Evolutionary conservation across 2,113 vertebrate species (phyloP).

Genomic region (Plestiodon gilberti): DNA sequence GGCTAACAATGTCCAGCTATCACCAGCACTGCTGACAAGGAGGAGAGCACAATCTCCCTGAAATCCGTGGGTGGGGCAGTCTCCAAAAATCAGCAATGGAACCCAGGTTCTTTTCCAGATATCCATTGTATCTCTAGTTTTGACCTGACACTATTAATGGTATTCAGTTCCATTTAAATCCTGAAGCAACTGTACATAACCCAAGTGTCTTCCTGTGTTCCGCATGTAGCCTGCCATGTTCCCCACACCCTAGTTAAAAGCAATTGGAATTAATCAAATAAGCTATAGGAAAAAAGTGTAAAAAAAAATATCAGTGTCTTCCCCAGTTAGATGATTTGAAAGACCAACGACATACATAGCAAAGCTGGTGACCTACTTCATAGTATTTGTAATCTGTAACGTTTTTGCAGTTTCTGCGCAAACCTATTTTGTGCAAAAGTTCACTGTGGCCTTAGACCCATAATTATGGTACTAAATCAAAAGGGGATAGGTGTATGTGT

Average conservation of each 20-base stretch:
- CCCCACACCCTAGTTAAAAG: not conserved
- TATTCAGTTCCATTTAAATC: too few relatives aligned
- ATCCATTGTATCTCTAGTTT: too few relatives aligned
- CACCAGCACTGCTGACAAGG: too few relatives aligned
- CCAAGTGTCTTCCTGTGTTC: too few relatives aligned
- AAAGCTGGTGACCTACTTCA: not conserved
- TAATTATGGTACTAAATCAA: not conserved
- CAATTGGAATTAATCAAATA: accelerated
- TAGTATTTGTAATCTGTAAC: accelerated
- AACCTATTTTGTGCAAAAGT: not conserved
- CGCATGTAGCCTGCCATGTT: not conserved
- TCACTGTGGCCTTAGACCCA: not conserved
- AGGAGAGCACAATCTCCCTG: too few relatives aligned
- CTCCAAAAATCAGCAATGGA: too few relatives aligned
- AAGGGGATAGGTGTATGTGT: not conserved
- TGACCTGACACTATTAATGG: too few relatives aligned
- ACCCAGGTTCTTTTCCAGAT: too few relatives aligned
- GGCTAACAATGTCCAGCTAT: too few relatives aligned
- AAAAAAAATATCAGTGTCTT: not conserved
- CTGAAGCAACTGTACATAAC: too few relatives aligned
- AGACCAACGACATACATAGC: not conserved
- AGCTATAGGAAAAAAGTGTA: not conserved
- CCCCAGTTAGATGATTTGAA: not conserved
- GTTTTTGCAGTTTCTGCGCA: not conserved
- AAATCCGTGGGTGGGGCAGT: too few relatives aligned